These are phyloP conservation scores for Pipistrellus pipistrellus DNA, from an alignment of 2,797 vertebrate species.

Conservation along the genomic window DNA sequence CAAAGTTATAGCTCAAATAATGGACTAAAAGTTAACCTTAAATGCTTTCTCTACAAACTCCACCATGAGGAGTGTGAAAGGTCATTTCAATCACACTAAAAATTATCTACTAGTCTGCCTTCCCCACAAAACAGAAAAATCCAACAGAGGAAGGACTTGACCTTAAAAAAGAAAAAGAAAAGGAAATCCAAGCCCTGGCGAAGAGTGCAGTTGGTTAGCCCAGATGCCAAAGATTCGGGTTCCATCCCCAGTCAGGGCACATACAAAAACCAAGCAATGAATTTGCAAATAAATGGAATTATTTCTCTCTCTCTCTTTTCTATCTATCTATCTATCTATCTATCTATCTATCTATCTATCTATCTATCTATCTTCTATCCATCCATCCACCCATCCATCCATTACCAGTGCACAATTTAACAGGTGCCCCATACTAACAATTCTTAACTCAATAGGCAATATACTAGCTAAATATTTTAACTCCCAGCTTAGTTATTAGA, in stretches of 20 bases:
- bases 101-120: not conserved
- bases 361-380: no score
- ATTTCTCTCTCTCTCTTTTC: no score
- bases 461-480: not conserved
- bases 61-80: not conserved
- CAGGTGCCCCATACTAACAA: not conserved
- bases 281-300: no score
- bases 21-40: not conserved
- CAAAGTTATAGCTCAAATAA: not conserved
- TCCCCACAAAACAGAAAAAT: not conserved
- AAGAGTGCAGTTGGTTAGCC: no score
- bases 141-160: not conserved
- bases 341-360: no score
- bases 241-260: no score
- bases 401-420: not conserved
- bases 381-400: not conserved
- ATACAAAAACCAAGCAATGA: no score
- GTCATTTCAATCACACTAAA: constrained; percentile 21
- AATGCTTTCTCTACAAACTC: not conserved
- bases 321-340: no score
- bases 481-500: not conserved
- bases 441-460: not conserved
- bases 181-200: no score
- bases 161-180: not conserved
- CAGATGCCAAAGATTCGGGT: no score